Conservation (phyloP, 2,797 vertebrate species). For the Columba guinea region DNA sequence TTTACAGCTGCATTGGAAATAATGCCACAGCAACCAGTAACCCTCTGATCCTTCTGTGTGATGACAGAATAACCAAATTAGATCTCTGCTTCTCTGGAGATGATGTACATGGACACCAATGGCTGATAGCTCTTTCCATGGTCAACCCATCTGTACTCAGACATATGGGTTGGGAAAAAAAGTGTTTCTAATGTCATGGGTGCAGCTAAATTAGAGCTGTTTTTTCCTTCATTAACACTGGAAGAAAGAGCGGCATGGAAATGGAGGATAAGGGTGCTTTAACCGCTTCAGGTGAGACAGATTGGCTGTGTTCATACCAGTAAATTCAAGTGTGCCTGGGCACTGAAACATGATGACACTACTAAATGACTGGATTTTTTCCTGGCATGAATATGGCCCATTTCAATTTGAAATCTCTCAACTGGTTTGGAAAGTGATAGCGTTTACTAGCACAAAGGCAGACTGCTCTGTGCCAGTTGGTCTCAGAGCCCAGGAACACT, state of each 20-base stretch:
- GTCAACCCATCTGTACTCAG: neutral
- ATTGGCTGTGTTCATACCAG: neutral
- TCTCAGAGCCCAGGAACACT: neutral
- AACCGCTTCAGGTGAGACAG: neutral
- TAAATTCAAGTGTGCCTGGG: neutral
- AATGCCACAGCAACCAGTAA: neutral
- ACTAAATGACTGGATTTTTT: neutral
- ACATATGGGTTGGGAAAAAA: neutral
- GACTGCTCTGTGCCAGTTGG: neutral
- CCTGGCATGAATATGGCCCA: neutral
- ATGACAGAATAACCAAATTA: neutral
- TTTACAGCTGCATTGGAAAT: neutral
- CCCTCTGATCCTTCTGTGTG: neutral
- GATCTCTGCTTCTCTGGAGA: neutral
- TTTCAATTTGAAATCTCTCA: neutral
- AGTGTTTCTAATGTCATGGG: neutral
- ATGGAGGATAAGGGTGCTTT: neutral
- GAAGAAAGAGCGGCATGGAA: neutral
- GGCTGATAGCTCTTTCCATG: neutral
- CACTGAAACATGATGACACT: neutral
- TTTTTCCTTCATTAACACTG: neutral
- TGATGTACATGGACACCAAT: neutral
- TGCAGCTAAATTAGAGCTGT: neutral
- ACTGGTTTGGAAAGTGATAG: neutral
- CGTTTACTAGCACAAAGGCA: neutral